Evolutionary conservation across 2,113 vertebrate species (phyloP), one percentile per base, ranked within the genome.

Genomic region (Mesoclemmys tuberculata): DNA sequence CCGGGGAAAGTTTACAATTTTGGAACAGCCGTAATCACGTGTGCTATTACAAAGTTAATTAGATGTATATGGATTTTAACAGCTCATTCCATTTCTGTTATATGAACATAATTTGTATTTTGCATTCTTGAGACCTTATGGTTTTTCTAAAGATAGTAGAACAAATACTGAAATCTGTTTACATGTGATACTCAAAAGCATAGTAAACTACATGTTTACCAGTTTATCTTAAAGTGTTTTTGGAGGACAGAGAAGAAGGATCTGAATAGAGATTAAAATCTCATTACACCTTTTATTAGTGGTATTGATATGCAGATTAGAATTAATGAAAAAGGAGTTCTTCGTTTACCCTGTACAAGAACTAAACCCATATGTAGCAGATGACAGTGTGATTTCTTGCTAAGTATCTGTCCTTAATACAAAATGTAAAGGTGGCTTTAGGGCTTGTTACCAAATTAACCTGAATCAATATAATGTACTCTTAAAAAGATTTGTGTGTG

Each of bases 1-100:
- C 84, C 54, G 35, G 55, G 71, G 87, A 95, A 97, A 96, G 85
- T 93, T 96, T 96, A 94, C 80, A 64, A 95, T 95, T 94, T 87
- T 93, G 38, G 89, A 97, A 97, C 96, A 98, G 98, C 97, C 97
- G 96, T 92, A 97, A 97, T 96, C 93, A 92, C 96, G 88, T 88
- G 79, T 74, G 82, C 94, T 68, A 52, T 92, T 58, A 68, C 52
- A 96, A 90, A 95, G 87, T 95, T 96, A 97, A 98, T 96, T 96
- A 95, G 80, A 85, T 93, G 75, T 89, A 78, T 94, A 92, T 91
- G 92, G 94, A 95, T 97, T 97, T 96, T 96, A 96, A 97, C 88
- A 94, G 91, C 93, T 95, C 84, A 44, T 82, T 97, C 91, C 85
- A 90, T 89, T 94, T 97, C 90, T 96, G 81, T 90, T 93, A 86